Conservation (phyloP, 35 echinoderm and acorn worm genomes). For the Eucidaris tribuloides region DNA sequence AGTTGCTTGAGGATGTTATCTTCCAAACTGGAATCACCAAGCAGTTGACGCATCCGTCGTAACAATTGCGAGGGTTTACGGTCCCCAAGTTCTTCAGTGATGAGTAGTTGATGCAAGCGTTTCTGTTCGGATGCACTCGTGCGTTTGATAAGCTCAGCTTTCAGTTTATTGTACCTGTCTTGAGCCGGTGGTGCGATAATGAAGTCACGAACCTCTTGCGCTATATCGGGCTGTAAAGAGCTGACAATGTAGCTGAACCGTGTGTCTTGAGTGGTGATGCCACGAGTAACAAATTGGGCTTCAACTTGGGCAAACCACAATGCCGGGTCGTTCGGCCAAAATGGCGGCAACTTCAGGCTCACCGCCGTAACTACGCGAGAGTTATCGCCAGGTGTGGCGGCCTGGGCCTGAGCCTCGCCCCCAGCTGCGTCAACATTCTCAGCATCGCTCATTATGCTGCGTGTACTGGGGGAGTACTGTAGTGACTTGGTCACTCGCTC, state of each 20-base stretch:
- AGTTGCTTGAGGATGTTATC: slow-evolving; percentile 34
- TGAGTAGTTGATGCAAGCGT: slow-evolving; percentile 33
- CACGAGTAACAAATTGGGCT: slow-evolving; percentile 40
- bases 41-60: slow-evolving; percentile 28
- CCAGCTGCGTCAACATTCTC: too few species aligned
- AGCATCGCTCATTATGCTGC: too few species aligned
- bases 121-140: slow-evolving; percentile 42
- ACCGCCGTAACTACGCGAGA: neutral
- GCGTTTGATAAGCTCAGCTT: slow-evolving; percentile 33
- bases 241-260: slow-evolving; percentile 40
- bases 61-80: slow-evolving; percentile 51
- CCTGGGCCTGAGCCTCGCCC: too few species aligned
- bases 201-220: slow-evolving; percentile 52
- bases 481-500: too few species aligned
- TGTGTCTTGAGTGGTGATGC: slow-evolving; percentile 34
- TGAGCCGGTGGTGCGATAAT: slow-evolving; percentile 1
- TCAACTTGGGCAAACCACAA: slow-evolving; percentile 57
- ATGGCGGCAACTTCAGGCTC: slow-evolving; percentile 52
- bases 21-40: slow-evolving; percentile 38
- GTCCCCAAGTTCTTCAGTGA: slow-evolving; percentile 45
- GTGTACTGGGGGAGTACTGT: too few species aligned
- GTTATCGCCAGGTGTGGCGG: too few species aligned
- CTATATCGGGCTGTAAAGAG: slow-evolving; percentile 58
- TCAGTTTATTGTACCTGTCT: too few species aligned
- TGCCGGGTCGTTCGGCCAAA: slow-evolving; percentile 48